These are phyloP conservation scores for Cavia porcellus DNA, from an alignment of 2,113 vertebrate species.

Conservation along the genomic window DNA sequence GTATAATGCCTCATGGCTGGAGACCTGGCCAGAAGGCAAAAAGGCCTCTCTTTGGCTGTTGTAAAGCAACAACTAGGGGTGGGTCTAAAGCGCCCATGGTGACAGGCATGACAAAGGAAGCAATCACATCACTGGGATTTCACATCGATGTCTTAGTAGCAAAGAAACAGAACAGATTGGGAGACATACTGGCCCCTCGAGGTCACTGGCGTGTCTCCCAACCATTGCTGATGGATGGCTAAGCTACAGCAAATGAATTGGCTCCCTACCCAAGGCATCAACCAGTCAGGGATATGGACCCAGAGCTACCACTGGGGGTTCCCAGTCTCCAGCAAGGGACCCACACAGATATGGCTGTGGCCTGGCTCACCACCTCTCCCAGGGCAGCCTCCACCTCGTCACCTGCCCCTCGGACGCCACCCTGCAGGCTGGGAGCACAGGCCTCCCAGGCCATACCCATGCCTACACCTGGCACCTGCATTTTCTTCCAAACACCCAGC, in stretches of 20 bases:
- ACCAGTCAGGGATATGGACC: neutral
- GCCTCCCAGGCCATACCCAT: neutral
- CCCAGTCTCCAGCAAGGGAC: neutral
- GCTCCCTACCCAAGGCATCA: too few relatives aligned
- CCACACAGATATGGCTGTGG: neutral
- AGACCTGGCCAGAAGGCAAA: neutral
- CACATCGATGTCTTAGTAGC: too few relatives aligned
- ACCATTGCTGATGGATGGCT: neutral
- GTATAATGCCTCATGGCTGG: rapidly evolving
- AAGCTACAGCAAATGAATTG: too few relatives aligned
- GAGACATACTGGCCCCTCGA: too few relatives aligned
- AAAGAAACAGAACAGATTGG: neutral
- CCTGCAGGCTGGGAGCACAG: neutral
- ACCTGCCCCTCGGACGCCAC: neutral
- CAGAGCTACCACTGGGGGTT: neutral
- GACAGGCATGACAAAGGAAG: neutral
- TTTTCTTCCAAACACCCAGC: neutral
- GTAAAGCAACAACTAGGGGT: neutral
- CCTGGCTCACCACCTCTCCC: neutral
- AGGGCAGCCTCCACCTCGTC: neutral
- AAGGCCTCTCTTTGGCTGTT: neutral
- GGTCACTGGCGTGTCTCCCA: neutral
- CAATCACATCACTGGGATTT: neutral
- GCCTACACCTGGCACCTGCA: neutral
- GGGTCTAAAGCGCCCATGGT: too few relatives aligned